Evolutionary conservation across 2,113 vertebrate genomes (phyloP).

Genomic region (Sebastes fasciatus): DNA sequence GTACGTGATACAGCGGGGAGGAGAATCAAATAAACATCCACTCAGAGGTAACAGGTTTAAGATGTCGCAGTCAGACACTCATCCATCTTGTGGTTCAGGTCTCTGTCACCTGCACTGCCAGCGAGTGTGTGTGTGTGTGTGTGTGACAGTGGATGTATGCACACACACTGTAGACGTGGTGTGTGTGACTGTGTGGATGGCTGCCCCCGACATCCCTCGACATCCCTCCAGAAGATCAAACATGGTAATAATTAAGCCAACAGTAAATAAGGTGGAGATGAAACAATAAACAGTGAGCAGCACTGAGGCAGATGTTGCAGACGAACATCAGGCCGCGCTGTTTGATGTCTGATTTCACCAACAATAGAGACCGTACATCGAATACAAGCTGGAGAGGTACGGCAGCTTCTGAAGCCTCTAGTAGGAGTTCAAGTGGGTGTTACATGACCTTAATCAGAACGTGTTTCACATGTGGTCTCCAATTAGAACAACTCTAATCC

Average conservation of each 20-base stretch:
- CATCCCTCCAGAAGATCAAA: slow-evolving; percentile 68
- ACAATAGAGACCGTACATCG: slow-evolving; percentile 47
- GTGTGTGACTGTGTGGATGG: slow-evolving; percentile 36
- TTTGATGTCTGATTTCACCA: slow-evolving; percentile 76
- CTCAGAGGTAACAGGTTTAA: slow-evolving; percentile 85
- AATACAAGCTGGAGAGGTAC: slow-evolving; percentile 41
- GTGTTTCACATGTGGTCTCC: background rate
- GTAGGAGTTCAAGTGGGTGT: slow-evolving; percentile 7
- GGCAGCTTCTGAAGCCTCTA: slow-evolving; percentile 60
- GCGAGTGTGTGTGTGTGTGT: slow-evolving; percentile 47
- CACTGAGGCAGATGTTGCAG: slow-evolving; percentile 74
- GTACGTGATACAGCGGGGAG: slow-evolving; percentile 73
- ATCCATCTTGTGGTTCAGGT: slow-evolving; percentile 77
- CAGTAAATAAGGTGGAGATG: slow-evolving; percentile 79
- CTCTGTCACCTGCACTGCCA: slow-evolving; percentile 73
- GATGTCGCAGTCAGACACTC: slow-evolving; percentile 80
- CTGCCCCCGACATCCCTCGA: slow-evolving; percentile 36
- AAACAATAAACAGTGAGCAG: slow-evolving; percentile 78
- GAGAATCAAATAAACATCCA: slow-evolving; percentile 83
- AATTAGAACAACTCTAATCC: background rate
- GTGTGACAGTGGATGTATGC: background rate
- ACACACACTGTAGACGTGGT: slow-evolving; percentile 9
- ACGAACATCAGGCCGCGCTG: slow-evolving; percentile 54
- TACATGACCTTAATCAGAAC: background rate
- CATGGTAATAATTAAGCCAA: slow-evolving; percentile 79